phyloP scores from a whole-genome alignment of 1,140 invertebrate genomes.

The Conopomorpha cramerella region DNA sequence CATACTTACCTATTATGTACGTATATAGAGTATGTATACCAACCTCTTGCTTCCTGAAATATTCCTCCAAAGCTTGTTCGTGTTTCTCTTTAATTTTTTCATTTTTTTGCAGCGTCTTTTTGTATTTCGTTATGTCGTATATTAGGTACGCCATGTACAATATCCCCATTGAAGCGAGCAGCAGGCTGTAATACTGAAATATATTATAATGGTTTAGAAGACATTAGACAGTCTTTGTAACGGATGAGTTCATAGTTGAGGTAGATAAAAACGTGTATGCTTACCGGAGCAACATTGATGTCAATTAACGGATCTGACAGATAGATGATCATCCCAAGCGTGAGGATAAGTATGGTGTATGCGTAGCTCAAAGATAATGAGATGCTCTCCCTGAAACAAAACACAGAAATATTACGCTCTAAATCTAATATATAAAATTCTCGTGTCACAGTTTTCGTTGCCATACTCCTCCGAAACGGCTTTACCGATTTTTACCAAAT shows the following conservation, averaged over 20 bases:
- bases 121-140: constrained; percentile 65
- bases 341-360: constrained; percentile 70
- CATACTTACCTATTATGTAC: too few species aligned
- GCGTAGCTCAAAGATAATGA: constrained; percentile 65
- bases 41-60: constrained; percentile 44
- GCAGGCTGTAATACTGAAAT: constrained; percentile 65
- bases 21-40: too few species aligned
- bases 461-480: too few species aligned
- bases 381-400: constrained; percentile 59
- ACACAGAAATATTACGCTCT: too few species aligned
- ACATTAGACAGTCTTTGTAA: too few species aligned
- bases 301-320: constrained; percentile 63
- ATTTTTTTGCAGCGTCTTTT: constrained; percentile 52
- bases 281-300: constrained; percentile 61
- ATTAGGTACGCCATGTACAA: constrained; percentile 65
- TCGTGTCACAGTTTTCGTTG: too few species aligned
- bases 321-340: constrained; percentile 67
- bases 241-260: too few species aligned
- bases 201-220: too few species aligned
- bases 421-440: too few species aligned
- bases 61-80: constrained; percentile 35
- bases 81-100: constrained; percentile 44
- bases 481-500: too few species aligned
- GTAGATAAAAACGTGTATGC: constrained; percentile 8
- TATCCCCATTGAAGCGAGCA: constrained; percentile 62